Evolutionary conservation across 2,888 invertebrate species (phyloP), one percentile per base, ranked within the genome.

Genomic region (Chesias legatella): DNA sequence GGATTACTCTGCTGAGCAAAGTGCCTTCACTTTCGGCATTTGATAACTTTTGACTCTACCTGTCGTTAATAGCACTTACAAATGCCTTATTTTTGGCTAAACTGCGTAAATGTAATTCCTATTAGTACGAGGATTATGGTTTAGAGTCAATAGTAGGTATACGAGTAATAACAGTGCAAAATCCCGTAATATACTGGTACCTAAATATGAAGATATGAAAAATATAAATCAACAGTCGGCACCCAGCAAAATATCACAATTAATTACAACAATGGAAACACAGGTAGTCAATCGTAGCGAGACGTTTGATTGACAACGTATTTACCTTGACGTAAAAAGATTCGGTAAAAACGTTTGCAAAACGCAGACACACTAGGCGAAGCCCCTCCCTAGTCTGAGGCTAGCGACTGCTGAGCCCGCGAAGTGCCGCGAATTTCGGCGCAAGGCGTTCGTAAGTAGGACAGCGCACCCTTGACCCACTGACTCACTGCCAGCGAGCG

Each of bases 401-500:
- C 77, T 84, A 80, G 81, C 79, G 79, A 81, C 82, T 77, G 67
- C 70, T 68, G 62, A 74, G 74, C 73, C 71, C 78, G 13, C 13
- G 13, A 17, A 17, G 13, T 32, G 31, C 41, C 47, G 85, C 85
- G 77, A 86, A 84, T 83, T 86, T 85, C 76, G 85, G 81, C 78
- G 79, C 79, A 71, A 78, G 73, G 77, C 69, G 71, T 76, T 72
- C 73, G 77, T 73, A 85, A 79, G 76, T 86, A 78, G 86, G 85
- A 66, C 83, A 72, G 71, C 67, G 71, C 76, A 74, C 76, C 86
- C 86, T 85, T 88, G 86, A 84, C 86, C 79, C 71, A 86, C 85
- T 88, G 86, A 81, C 85, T 85, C 77, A 86, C 80, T 86, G 82
- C 77, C 84, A 76, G 78, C 77, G 67, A 71, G 72, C 76, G 76